Evolutionary conservation across 2,797 vertebrate genomes (phyloP).

Genomic region (Sciurus carolinensis): DNA sequence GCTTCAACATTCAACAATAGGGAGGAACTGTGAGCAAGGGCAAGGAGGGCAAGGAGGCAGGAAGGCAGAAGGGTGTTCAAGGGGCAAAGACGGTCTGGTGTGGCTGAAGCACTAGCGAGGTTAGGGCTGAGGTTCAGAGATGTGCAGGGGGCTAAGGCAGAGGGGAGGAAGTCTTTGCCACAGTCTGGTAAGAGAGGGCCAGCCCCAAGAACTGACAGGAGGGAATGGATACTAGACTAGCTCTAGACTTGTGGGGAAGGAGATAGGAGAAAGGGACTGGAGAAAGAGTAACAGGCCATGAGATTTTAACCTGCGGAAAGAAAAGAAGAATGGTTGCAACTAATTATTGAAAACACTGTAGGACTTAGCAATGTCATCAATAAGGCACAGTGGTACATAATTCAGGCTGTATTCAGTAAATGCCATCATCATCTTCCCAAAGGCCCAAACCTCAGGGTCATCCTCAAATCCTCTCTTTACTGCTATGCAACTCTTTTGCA

Average conservation of each 20-base stretch:
- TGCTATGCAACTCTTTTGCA: not conserved
- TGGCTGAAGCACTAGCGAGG: not conserved
- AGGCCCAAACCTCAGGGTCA: not conserved
- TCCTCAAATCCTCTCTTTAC: not conserved
- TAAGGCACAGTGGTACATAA: too few species aligned
- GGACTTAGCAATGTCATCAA: not conserved
- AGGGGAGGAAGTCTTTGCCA: not conserved
- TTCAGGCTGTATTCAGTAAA: not conserved
- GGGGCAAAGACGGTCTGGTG: not conserved
- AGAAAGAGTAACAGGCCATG: not conserved
- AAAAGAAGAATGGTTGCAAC: not conserved
- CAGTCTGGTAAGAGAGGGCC: not conserved
- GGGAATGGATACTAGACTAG: not conserved
- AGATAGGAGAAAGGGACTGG: not conserved
- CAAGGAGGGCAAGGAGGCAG: not conserved
- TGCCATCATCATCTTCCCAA: too few species aligned
- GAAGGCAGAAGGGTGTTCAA: not conserved
- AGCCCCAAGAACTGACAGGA: not conserved
- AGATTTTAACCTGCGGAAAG: not conserved
- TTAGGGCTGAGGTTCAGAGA: not conserved
- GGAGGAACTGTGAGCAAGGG: not conserved
- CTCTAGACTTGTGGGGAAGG: not conserved
- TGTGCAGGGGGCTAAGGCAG: too few species aligned
- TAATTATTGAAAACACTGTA: not conserved
- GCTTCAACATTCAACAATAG: not conserved